Conservation (phyloP, 2,888 invertebrate genomes). For the Caradrina clavipalpis region DNA sequence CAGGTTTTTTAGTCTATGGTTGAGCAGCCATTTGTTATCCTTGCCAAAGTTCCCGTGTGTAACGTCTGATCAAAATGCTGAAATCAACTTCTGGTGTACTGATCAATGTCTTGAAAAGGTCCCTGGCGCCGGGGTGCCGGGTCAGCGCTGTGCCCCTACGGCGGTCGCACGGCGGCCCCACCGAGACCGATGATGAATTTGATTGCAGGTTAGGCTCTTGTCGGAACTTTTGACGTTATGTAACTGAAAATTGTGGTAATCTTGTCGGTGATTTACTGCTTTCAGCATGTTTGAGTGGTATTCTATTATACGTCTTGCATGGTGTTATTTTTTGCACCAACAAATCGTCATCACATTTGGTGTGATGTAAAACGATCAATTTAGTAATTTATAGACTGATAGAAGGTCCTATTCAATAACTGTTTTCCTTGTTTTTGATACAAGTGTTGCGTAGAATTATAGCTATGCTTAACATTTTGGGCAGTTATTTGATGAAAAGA, state of each 20-base stretch:
- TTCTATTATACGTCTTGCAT: slow-evolving; percentile 5
- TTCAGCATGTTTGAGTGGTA: slow-evolving; percentile 19
- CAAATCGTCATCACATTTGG: slow-evolving; percentile 16
- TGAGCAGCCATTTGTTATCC: slow-evolving; percentile 87
- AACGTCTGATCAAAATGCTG: slow-evolving; percentile 84
- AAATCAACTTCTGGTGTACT: slow-evolving; percentile 85
- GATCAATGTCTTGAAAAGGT: slow-evolving; percentile 82
- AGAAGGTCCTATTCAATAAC: not conserved
- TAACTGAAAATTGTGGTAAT: slow-evolving; percentile 79
- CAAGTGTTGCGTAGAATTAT: slow-evolving; percentile 4
- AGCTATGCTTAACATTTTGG: not conserved
- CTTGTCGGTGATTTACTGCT: slow-evolving; percentile 51
- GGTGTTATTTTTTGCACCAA: slow-evolving; percentile 4
- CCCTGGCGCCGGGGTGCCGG: slow-evolving; percentile 80
- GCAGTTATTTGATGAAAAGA: not conserved
- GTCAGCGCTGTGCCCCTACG: slow-evolving; percentile 79
- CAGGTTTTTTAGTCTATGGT: slow-evolving; percentile 73
- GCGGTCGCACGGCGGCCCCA: slow-evolving; percentile 85
- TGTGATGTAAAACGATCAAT: slow-evolving; percentile 14
- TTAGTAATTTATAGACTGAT: slow-evolving; percentile 28
- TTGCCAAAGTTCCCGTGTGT: slow-evolving; percentile 78
- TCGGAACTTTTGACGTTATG: slow-evolving; percentile 86
- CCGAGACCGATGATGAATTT: slow-evolving; percentile 96
- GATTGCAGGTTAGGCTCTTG: slow-evolving; percentile 92
- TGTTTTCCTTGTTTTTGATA: slow-evolving; percentile 44